A percentile compares a stretch with the other conserved stretches of the same genome.
Evolutionary conservation across 1,140 invertebrate genomes (phyloP).

Genomic region (Dolichoris vasculosae): DNA sequence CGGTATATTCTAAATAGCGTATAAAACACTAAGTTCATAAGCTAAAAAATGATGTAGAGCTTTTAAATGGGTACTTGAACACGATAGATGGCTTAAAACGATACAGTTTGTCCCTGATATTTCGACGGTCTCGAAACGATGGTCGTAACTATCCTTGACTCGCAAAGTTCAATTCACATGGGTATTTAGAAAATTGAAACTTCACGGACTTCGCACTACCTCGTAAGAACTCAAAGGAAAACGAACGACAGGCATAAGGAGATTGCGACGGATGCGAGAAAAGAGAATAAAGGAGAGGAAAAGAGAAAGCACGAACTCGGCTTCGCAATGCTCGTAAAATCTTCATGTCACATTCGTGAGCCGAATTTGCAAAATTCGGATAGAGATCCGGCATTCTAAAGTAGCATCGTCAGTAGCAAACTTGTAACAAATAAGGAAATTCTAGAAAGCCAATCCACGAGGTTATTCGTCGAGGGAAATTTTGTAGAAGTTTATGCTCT

Average conservation of each 20-base stretch:
- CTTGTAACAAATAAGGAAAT: conserved; percentile 50
- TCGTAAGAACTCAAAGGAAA: conserved; percentile 31
- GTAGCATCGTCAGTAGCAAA: conserved; percentile 45
- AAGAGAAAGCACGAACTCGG: conserved; percentile 10
- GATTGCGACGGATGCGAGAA: conserved; percentile 8
- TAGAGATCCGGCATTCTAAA: conserved; percentile 36
- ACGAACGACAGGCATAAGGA: neutral
- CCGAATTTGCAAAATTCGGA: conserved; percentile 52
- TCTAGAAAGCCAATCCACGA: conserved; percentile 18
- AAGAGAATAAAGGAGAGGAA: conserved; percentile 9
- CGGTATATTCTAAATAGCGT: too few species aligned
- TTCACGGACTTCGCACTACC: conserved; percentile 30
- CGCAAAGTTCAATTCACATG: conserved; percentile 47
- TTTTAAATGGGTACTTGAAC: neutral
- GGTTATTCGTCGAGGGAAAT: conserved; percentile 12
- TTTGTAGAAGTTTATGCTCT: conserved; percentile 38
- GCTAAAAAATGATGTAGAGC: neutral
- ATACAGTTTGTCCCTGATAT: neutral
- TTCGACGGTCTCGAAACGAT: neutral
- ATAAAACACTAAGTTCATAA: too few species aligned
- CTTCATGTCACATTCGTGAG: conserved; percentile 52
- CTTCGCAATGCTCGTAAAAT: conserved; percentile 56
- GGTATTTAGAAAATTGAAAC: conserved; percentile 54
- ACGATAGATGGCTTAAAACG: neutral
- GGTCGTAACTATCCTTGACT: conserved; percentile 7